Evolutionary conservation across 2,888 invertebrate species (phyloP).

Genomic region (Lasioglossum figueresi): DNA sequence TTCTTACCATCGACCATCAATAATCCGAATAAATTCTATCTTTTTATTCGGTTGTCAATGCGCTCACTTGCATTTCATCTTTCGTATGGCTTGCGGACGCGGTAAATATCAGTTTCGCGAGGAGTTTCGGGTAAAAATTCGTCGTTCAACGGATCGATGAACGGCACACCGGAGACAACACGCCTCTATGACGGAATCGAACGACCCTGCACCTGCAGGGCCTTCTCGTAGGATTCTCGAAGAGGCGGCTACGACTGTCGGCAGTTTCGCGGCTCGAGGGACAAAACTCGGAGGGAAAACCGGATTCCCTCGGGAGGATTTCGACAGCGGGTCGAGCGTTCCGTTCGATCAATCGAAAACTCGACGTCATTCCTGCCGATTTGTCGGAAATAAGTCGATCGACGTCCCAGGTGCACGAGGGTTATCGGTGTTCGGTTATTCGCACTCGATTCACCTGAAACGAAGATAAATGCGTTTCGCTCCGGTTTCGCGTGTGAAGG

Average conservation of each 20-base stretch:
- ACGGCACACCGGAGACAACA: not conserved
- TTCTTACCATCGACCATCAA: too few species aligned
- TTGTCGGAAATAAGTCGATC: conserved; percentile 72
- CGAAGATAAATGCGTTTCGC: conserved; percentile 75
- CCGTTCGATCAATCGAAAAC: conserved; percentile 70
- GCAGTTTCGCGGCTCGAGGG: conserved; percentile 14
- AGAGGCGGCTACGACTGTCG: conserved; percentile 29
- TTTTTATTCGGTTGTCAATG: not conserved
- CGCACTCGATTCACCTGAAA: conserved; percentile 75
- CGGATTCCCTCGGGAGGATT: conserved; percentile 49
- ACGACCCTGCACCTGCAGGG: conserved; percentile 41
- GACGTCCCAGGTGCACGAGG: conserved; percentile 72
- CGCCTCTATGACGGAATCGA: conserved; percentile 28
- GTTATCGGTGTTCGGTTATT: conserved; percentile 69
- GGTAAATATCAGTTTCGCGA: not conserved
- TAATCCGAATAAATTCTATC: not conserved
- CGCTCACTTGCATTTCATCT: not conserved
- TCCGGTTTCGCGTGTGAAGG: conserved; percentile 60
- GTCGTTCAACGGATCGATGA: not conserved
- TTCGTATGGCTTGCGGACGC: not conserved
- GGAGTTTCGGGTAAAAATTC: not conserved
- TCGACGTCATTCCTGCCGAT: conserved; percentile 66
- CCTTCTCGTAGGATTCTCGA: conserved; percentile 25
- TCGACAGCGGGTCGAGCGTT: conserved; percentile 45
- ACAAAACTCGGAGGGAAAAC: conserved; percentile 19